Evolutionary conservation across 2,113 vertebrate species (phyloP).

Genomic region (Rhegmatorhina hoffmannsi): DNA sequence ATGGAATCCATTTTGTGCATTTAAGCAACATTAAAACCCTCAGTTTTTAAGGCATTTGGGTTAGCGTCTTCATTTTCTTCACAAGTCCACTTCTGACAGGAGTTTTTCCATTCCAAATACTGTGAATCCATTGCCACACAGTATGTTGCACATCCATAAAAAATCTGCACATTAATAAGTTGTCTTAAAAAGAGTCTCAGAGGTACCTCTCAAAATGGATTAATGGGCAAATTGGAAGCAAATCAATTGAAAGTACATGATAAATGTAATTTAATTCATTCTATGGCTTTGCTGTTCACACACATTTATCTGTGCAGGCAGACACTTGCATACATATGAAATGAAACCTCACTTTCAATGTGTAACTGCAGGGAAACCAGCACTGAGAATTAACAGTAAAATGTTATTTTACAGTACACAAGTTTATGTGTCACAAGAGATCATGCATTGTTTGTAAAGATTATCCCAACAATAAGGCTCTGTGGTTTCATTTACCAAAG

Average conservation of each 20-base stretch:
- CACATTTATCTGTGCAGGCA: neutral
- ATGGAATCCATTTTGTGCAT: no score
- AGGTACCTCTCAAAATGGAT: neutral
- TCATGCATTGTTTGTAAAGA: neutral
- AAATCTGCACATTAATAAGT: neutral
- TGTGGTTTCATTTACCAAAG: constrained; percentile 16
- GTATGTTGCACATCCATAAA: neutral
- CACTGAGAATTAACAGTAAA: neutral
- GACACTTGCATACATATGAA: neutral
- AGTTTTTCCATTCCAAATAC: no score
- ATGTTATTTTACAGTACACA: neutral
- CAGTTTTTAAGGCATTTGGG: no score
- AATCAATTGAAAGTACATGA: neutral
- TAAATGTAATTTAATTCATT: constrained; percentile 8
- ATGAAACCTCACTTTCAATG: neutral
- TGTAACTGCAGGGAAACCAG: neutral
- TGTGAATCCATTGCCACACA: no score
- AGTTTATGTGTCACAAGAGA: neutral
- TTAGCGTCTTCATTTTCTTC: no score
- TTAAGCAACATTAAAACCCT: no score
- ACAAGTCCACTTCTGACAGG: no score
- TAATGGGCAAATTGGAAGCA: constrained; percentile 10
- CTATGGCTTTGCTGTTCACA: neutral
- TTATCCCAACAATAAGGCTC: neutral
- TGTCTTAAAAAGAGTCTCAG: neutral